A percentile compares a stretch with the other conserved stretches of the same genome.
Conservation (phyloP, 2,888 invertebrate species). For the Mimumesa dahlbomi region DNA sequence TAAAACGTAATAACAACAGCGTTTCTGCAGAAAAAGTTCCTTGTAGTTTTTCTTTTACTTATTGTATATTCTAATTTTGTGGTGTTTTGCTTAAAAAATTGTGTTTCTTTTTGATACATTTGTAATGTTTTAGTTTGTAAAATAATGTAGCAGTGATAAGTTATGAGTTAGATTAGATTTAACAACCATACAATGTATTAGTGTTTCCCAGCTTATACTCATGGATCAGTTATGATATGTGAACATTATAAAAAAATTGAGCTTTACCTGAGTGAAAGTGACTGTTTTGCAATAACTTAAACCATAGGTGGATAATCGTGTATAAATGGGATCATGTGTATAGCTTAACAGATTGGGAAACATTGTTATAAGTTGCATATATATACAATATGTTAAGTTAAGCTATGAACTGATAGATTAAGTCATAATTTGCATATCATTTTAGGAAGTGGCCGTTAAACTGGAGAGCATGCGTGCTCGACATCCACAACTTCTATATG, state of each 20-base stretch:
- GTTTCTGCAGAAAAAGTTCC: neutral
- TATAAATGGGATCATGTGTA: neutral
- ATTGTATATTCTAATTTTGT: neutral
- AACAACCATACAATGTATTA: neutral
- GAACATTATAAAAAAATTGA: neutral
- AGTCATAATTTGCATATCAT: conserved; percentile 22
- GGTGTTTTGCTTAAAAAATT: neutral
- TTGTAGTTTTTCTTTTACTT: neutral
- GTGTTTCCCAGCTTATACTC: neutral
- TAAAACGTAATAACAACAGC: neutral
- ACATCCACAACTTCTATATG: conserved; percentile 99
- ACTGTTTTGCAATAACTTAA: neutral
- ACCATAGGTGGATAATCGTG: neutral
- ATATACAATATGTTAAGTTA: neutral
- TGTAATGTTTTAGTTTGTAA: neutral
- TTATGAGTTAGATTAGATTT: neutral
- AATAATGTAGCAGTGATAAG: neutral
- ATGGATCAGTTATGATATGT: neutral
- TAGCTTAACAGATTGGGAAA: neutral
- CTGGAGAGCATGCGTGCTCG: conserved; percentile 97
- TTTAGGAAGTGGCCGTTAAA: conserved; percentile 99
- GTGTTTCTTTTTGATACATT: neutral
- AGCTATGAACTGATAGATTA: neutral
- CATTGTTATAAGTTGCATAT: neutral
- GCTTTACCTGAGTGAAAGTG: neutral